These are phyloP conservation scores for Balaeniceps rex DNA, from an alignment of 2,113 vertebrate genomes.

Conservation along the genomic window DNA sequence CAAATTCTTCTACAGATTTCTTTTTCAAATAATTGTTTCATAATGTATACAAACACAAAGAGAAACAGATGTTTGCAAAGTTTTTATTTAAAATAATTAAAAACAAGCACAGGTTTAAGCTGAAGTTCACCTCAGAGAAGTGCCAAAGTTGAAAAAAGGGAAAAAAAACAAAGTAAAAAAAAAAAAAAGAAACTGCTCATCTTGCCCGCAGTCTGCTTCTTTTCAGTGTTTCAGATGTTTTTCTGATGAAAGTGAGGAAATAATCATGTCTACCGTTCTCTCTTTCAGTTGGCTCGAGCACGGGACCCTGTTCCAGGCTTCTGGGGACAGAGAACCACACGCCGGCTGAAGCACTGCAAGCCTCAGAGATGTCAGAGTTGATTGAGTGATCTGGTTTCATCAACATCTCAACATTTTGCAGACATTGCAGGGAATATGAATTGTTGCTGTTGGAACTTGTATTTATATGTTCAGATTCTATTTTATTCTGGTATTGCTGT, in stretches of 20 bases:
- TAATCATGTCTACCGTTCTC: not conserved
- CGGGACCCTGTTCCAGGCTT: not conserved
- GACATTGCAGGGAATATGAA: not conserved
- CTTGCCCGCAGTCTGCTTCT: not conserved
- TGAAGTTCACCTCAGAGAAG: not conserved
- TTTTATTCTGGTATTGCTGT: not conserved
- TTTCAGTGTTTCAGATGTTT: not conserved
- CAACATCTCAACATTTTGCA: not conserved
- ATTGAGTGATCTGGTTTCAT: not conserved
- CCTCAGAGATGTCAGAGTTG: not conserved
- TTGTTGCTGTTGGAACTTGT: not conserved
- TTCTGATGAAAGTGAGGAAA: not conserved
- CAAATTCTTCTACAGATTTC: not conserved
- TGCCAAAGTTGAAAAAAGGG: not conserved
- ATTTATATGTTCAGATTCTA: not conserved
- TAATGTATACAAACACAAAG: not conserved
- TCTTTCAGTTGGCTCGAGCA: not conserved
- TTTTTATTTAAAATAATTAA: slow-evolving; percentile 17
- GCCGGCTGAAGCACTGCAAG: not conserved
- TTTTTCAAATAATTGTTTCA: not conserved
- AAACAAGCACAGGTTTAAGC: not conserved
- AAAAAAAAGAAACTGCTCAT: not conserved
- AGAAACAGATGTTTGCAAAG: slow-evolving; percentile 28
- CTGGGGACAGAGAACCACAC: not conserved
- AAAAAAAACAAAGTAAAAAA: too few relatives aligned